Conservation (phyloP, 2,797 vertebrate genomes). For the Enteromius radiatus region DNA sequence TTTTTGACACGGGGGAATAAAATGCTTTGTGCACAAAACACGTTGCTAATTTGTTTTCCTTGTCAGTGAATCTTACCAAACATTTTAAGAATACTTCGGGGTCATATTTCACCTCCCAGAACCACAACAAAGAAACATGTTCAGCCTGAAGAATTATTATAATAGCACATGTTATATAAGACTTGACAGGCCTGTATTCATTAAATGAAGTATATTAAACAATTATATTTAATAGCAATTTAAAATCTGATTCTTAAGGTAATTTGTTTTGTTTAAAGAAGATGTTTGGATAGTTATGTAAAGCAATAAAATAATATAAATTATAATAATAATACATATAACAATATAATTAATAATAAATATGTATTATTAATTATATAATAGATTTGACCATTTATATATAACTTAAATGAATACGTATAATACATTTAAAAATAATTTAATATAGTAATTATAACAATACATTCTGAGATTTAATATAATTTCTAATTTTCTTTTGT, state of each 20-base stretch:
- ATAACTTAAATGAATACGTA: not conserved
- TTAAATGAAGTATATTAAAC: not conserved
- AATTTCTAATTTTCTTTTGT: not conserved
- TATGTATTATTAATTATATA: not conserved
- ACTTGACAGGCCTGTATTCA: not conserved
- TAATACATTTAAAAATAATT: not conserved
- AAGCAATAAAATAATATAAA: not conserved
- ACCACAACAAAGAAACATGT: not conserved
- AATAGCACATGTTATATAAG: not conserved
- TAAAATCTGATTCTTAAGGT: too few species aligned
- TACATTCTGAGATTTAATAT: not conserved
- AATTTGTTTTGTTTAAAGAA: not conserved
- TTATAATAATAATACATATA: not conserved
- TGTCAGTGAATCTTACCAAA: not conserved
- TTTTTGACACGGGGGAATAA: slow-evolving; percentile 55
- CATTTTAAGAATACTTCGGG: not conserved
- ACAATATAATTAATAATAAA: not conserved
- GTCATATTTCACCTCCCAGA: not conserved
- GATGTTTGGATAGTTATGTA: not conserved
- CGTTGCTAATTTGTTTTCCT: slow-evolving; percentile 15
- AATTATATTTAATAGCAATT: not conserved
- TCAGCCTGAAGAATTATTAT: not conserved
- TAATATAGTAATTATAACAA: not conserved
- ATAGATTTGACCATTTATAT: not conserved
- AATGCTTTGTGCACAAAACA: slow-evolving; percentile 52